These are phyloP conservation scores for Anabas testudineus DNA, from an alignment of 2,797 vertebrate species.

Conservation along the genomic window DNA sequence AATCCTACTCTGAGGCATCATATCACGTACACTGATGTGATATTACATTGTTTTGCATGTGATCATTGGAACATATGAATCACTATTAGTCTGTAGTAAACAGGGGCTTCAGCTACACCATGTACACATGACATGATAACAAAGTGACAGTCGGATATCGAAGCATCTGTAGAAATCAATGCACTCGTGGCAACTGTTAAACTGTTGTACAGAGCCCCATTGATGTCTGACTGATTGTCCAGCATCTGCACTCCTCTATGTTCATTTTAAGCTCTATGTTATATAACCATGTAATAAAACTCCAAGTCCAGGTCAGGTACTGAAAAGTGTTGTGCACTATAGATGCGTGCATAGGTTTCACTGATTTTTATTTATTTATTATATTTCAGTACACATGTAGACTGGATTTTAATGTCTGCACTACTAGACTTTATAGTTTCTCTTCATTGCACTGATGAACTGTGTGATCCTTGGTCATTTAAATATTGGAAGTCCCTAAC, in stretches of 20 bases:
- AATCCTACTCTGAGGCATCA: constrained; percentile 40
- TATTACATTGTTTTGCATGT: constrained; percentile 12
- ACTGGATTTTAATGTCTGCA: neutral
- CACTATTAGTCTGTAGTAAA: constrained; percentile 4
- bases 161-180: constrained; percentile 5
- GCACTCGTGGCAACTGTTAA: neutral
- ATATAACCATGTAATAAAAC: neutral
- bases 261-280: neutral
- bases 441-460: neutral
- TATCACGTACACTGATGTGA: constrained; percentile 10
- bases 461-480: neutral
- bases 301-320: neutral
- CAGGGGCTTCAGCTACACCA: neutral
- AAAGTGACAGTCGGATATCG: neutral
- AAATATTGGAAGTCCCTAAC: no score
- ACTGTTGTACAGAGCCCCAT: neutral
- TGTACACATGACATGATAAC: constrained; percentile 21
- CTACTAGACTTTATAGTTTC: neutral
- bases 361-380: neutral
- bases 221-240: neutral
- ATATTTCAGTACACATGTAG: neutral
- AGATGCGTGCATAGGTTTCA: neutral
- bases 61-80: constrained; percentile 1
- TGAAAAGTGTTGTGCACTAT: neutral
- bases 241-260: neutral